Base-by-base conservation (phyloP, 2,888 invertebrate species). In the Cryptosula pallasiana region DNA sequence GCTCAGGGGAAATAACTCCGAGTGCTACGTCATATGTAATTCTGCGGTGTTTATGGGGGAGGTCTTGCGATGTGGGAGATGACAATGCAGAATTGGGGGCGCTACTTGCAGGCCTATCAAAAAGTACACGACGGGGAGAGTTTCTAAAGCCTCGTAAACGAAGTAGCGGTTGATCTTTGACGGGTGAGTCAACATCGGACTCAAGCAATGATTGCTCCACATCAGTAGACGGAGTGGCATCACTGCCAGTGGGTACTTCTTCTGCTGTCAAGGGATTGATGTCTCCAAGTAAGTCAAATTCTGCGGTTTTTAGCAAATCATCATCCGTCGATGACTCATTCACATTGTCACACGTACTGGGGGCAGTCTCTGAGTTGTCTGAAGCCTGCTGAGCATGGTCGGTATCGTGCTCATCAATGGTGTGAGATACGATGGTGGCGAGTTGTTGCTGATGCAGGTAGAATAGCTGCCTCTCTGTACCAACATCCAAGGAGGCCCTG, bases 21-120 rank as follows among this genome's bases (percentile, higher is more conserved):
- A 63, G 25, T 20, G 63, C 63, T 5, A 63, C 13, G 63, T 63
- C 63, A 32, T 63, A 63, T 63, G 63, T 63, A 9, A 32, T 63
- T 25, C 63, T 27, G 13, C 63, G 27, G 13, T 45, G 45, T 45
- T 45, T 45, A 13, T 45, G 9, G 5, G 45, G 9, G 45, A 5
- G 5, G 45, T 45, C 20, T 13, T 5, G 45, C 20, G 45, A 45
- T 45, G 45, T 45, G 20, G 45, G 45, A 45, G 20, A 20, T 13
- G 45, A 20, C 45, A 45, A 45, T 45, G 45, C 45, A 13, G 20
- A 5, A 45, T 5, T 45, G 20, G 45, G 5, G 20, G 5, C 45
- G 45, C 45, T 45, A 45, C n/a, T n/a, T n/a, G 20, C 45, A 45
- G 45, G 45, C 9, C 45, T 20, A 45, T 45, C 45, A 13, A 20